Evolutionary conservation across 2,113 vertebrate species (phyloP).

Genomic region (Paraplagusia blochii): DNA sequence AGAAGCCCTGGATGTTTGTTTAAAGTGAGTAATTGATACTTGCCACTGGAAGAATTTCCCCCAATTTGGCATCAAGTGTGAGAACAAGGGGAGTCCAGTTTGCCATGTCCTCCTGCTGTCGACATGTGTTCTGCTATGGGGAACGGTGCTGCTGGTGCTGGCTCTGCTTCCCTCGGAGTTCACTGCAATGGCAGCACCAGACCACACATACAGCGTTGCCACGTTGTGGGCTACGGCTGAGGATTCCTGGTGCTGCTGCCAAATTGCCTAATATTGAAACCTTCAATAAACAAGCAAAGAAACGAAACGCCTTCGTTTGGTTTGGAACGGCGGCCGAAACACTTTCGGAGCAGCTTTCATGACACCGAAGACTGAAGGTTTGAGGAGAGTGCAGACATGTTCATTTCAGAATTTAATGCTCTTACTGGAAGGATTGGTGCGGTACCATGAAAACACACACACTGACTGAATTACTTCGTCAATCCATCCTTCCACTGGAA

Average conservation of each 20-base stretch:
- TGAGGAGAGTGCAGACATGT: constrained; percentile 38
- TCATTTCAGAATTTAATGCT: constrained; percentile 46
- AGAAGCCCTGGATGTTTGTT: constrained; percentile 69
- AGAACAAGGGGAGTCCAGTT: constrained; percentile 67
- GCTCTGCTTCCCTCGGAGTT: constrained; percentile 49
- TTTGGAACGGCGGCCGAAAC: constrained; percentile 48
- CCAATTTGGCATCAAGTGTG: constrained; percentile 75
- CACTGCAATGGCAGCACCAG: constrained; percentile 61
- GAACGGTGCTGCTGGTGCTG: constrained; percentile 58
- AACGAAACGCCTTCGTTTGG: constrained; percentile 58
- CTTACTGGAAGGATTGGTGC: constrained; percentile 49
- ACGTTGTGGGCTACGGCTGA: constrained; percentile 60
- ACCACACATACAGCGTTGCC: constrained; percentile 78
- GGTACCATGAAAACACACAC: constrained; percentile 37
- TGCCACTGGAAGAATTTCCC: constrained; percentile 79
- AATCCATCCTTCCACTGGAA: constrained; percentile 33
- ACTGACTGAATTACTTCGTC: constrained; percentile 40
- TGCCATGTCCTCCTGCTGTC: constrained; percentile 66
- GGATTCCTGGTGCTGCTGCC: constrained; percentile 60
- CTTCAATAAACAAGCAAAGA: constrained; percentile 63
- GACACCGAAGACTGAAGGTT: constrained; percentile 43
- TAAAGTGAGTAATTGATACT: constrained; percentile 76
- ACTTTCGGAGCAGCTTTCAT: constrained; percentile 40
- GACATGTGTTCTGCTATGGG: constrained; percentile 64
- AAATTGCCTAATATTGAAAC: constrained; percentile 65